Conservation (phyloP, 2,797 vertebrate species). For the Chaunax sp. region DNA sequence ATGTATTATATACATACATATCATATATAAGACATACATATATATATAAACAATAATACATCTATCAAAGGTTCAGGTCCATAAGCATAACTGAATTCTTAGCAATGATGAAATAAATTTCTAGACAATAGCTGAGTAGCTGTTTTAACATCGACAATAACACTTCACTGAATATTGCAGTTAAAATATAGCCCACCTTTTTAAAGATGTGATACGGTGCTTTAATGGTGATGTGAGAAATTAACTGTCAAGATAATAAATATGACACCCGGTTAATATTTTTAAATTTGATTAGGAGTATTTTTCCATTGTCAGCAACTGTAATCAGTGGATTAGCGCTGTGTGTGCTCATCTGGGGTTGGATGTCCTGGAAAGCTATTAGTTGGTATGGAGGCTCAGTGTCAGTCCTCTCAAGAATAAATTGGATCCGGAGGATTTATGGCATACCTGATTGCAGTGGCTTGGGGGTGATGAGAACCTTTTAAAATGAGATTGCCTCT, state of each 20-base stretch:
- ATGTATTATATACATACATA: too few species aligned
- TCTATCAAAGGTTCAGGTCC: too few species aligned
- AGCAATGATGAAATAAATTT: too few species aligned
- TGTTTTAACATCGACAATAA: neutral
- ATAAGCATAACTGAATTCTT: too few species aligned
- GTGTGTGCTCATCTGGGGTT: slow-evolving; percentile 11
- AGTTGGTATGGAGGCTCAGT: slow-evolving; percentile 29
- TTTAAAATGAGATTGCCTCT: slow-evolving; percentile 72
- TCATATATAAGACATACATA: too few species aligned
- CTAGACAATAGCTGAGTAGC: too few species aligned
- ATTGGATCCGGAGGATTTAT: slow-evolving; percentile 71
- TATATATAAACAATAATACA: too few species aligned
- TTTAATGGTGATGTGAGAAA: slow-evolving; percentile 15
- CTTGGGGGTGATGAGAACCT: slow-evolving; percentile 66
- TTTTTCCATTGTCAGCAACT: slow-evolving; percentile 18
- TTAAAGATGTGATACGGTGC: neutral
- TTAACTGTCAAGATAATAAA: slow-evolving; percentile 34
- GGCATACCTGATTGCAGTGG: slow-evolving; percentile 48
- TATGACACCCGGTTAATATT: slow-evolving; percentile 14
- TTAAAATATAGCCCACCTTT: too few species aligned
- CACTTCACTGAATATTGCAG: too few species aligned
- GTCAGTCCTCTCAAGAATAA: slow-evolving; percentile 59
- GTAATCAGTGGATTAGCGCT: slow-evolving; percentile 41
- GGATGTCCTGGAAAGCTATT: slow-evolving; percentile 43
- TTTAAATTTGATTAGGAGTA: slow-evolving; percentile 30